Evolutionary conservation across 2,797 vertebrate species (phyloP), one percentile per base, ranked within the genome.

Genomic region (Ceyx erithaca): DNA sequence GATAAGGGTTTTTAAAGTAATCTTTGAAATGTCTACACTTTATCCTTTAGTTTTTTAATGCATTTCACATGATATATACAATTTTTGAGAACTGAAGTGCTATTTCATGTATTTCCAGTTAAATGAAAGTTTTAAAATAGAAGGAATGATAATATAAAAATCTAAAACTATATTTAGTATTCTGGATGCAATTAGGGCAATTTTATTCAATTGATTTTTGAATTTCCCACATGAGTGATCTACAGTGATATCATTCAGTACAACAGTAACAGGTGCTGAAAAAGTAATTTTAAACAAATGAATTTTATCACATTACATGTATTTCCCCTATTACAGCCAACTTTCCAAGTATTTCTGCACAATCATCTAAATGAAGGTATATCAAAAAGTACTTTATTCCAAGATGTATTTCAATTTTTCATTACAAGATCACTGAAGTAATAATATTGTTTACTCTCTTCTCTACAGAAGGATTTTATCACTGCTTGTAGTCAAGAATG

Each of bases 221-320:
- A 77, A 91, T 75, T 81, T 84, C 66, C 64, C 93, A 82, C 45
- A 61, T 37, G 90, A 87, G 58, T 81, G 69, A 92, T 90, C 86
- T 81, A 83, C 9, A 5, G 35, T 76, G 80, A 40, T 80, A 95
- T 30, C 72, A 83, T 83, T 85, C 85, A 80, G 30, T 62, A 78
- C 51, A 93, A 81, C 43, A 85, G 46, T 80, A 93, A 87, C 85
- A 94, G 85, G 73, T 90, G 84, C 41, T 0, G 4, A 84, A 83
- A 91, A 94, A 83, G 55, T 92, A 37, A 80, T 95, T 95, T 93
- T 73, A 96, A 92, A 90, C 62, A 95, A 95, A 95, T 76, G 8
- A 85, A 82, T 91, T 92, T 93, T 92, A 85, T 81, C 81, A 87
- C 41, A 83, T 93, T 85, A 90, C 75, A 85, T 80, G 49, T 48